A percentile compares a stretch with the other conserved stretches of the same genome.
Evolutionary conservation across 2,888 invertebrate genomes (phyloP).

Genomic region (Leistus spinibarbis): DNA sequence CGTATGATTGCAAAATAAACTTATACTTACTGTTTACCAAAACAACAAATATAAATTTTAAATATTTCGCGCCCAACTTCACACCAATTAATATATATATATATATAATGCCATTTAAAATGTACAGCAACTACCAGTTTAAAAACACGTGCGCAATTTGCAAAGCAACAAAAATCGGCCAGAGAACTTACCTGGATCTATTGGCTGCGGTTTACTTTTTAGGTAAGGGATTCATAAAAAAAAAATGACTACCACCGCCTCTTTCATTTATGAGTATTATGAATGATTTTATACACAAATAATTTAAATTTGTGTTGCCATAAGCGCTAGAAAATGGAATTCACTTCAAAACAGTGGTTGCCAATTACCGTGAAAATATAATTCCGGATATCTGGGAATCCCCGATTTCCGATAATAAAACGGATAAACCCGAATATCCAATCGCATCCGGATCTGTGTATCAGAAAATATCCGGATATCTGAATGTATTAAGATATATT

Average conservation of each 20-base stretch:
- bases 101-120: background rate
- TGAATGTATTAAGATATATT: no score
- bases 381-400: no score
- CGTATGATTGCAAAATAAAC: conserved; percentile 9
- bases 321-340: no score
- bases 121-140: background rate
- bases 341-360: no score
- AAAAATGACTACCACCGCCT: background rate
- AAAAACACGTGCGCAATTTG: conserved; percentile 3
- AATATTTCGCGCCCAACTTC: conserved; percentile 15
- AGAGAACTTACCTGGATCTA: background rate
- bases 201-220: background rate
- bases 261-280: background rate
- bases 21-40: conserved; percentile 18
- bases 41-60: conserved; percentile 33
- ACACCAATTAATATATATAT: background rate
- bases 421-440: no score
- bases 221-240: background rate
- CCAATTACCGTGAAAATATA: no score
- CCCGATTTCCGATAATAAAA: no score
- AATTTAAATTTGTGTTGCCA: no score
- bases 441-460: no score
- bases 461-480: no score
- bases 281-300: background rate
- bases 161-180: background rate